phyloP scores from a whole-genome alignment of 2,888 invertebrate species.

The Erebia ligea region DNA sequence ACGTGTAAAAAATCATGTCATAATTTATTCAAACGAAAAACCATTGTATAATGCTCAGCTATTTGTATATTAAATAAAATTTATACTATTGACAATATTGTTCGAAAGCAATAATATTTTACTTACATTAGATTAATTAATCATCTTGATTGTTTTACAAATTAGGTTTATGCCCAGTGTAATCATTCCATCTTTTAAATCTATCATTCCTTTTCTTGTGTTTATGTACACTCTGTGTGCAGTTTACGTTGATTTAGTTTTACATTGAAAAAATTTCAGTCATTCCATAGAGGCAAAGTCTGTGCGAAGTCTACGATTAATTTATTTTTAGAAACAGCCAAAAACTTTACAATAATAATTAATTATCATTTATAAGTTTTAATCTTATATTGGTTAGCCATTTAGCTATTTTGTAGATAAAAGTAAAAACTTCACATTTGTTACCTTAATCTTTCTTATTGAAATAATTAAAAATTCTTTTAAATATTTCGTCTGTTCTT shows the following conservation, averaged over 20 bases:
- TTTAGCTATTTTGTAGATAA: neutral
- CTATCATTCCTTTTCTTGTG: constrained; percentile 32
- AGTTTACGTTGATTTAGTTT: too few relatives aligned
- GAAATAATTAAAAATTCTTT: neutral
- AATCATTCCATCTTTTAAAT: constrained; percentile 33
- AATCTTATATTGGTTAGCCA: neutral
- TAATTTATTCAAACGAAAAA: constrained; percentile 2
- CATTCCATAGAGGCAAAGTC: constrained; percentile 18
- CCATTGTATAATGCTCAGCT: constrained; percentile 6
- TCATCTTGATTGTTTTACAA: constrained; percentile 10
- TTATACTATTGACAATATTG: constrained; percentile 16
- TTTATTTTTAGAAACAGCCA: constrained; percentile 8
- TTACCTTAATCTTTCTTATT: neutral
- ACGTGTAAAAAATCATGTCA: constrained; percentile 10
- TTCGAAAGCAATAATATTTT: constrained; percentile 19
- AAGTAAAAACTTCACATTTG: neutral
- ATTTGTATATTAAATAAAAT: constrained; percentile 8
- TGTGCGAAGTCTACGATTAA: neutral
- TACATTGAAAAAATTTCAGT: neutral
- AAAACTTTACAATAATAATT: neutral
- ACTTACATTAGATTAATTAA: constrained; percentile 16
- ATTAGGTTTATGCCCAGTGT: constrained; percentile 28
- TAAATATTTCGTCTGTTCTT: neutral
- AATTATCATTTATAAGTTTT: neutral
- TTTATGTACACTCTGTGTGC: neutral